A percentile compares a stretch with the other conserved stretches of the same genome.
phyloP scores from a whole-genome alignment of 2,797 vertebrate genomes.

The Clarias pachynema region DNA sequence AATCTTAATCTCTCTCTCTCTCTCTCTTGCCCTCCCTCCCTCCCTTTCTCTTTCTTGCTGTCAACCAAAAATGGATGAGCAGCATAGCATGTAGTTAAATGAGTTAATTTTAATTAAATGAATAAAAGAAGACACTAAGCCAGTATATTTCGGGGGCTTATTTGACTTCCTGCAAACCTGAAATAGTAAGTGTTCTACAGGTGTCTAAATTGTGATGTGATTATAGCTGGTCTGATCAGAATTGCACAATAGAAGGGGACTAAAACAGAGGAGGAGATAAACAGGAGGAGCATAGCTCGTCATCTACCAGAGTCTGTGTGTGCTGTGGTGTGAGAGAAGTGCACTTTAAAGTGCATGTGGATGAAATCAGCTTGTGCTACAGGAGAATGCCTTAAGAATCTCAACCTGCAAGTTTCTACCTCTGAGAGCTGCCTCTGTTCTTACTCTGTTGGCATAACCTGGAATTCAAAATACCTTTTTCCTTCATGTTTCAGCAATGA shows the following conservation, averaged over 20 bases:
- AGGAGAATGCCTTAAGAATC: conserved; percentile 47
- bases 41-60: neutral
- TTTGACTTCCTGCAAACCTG: neutral
- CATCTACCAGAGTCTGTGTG: neutral
- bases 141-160: too few relatives aligned
- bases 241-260: neutral
- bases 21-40: too few relatives aligned
- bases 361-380: conserved; percentile 54
- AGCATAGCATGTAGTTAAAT: neutral
- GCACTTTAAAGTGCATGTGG: neutral
- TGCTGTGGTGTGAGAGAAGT: neutral
- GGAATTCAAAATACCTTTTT: neutral
- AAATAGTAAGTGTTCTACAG: neutral
- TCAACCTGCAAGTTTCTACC: neutral
- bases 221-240: neutral
- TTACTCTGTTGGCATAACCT: neutral
- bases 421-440: neutral
- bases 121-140: neutral
- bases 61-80: neutral
- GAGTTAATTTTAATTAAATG: neutral
- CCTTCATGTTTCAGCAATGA: conserved; percentile 10
- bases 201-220: neutral
- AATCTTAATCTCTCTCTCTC: neutral
- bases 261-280: neutral
- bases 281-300: neutral